Base-by-base conservation (phyloP, 2,888 invertebrate genomes). In the Nowickia ferox region DNA sequence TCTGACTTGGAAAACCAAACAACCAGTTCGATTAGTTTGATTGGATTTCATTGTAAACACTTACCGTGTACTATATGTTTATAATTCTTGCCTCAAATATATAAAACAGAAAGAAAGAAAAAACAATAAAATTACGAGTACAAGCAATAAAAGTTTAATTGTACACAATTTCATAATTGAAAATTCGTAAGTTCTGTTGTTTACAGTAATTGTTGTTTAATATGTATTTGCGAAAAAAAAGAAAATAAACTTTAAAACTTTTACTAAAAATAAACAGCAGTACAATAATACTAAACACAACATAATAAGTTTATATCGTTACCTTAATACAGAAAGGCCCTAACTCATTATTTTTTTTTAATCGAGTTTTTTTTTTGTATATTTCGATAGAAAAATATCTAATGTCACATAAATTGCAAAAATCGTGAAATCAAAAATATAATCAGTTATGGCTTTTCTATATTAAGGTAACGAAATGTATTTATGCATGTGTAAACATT, bases 71-170 rank as follows among this genome's bases (percentile, higher is more conserved):
- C n/a, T n/a, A n/a, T n/a, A n/a, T n/a, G n/a, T n/a, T n/a, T n/a
- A n/a, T 48, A 59, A 57, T 13, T 61, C 42, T 44, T 53, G 17
- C 19, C 44, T 68, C 8, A 17, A 19, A 53, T 30, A 22, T 17
- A 46, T 17, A 22, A n/a, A 46, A 74, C 1, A 48, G 4, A 74
- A 38, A 13, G 4, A 55, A 55, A 66, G 38, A 59, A 75, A 48
- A 38, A 6, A 30, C 30, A 80, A 80, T 44, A 42, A 44, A 71
- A 68, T 46, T 65, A n/a, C 15, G 66, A 65, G 68, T 65, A n/a
- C 15, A 72, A 65, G 68, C 77, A 84, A 72, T 78, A 51, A 66
- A 74, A 78, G 59, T 80, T 80, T 75, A 61, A 78, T 81, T 82
- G 72, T 63, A 57, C 17, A 48, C 53, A 68, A 63, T 77, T 75